Evolutionary conservation across 1,140 invertebrate species (phyloP).

Genomic region (Samia ricini): DNA sequence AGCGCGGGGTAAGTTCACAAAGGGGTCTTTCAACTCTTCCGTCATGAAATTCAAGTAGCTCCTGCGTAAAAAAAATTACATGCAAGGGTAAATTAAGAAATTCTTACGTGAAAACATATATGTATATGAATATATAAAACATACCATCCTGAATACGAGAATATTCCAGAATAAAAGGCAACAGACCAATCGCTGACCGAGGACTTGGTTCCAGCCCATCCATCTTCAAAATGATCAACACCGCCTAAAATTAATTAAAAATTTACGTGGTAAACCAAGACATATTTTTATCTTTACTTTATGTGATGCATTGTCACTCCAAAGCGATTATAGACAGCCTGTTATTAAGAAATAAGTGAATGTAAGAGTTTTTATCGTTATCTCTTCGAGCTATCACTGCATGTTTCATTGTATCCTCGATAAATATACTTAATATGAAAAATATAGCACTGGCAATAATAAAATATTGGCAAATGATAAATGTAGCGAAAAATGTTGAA

Average conservation of each 20-base stretch:
- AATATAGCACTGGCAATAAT: no score
- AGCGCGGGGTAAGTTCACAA: constrained; percentile 95
- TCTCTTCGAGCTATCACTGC: no score
- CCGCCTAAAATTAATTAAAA: constrained; percentile 63
- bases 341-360: no score
- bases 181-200: constrained; percentile 91
- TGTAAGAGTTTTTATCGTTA: no score
- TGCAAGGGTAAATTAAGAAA: no score
- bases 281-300: neutral
- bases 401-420: no score
- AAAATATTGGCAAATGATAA: no score
- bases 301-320: no score
- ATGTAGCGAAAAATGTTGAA: no score
- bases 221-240: constrained; percentile 85
- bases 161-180: constrained; percentile 96
- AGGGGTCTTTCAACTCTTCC: constrained; percentile 96
- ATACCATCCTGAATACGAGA: constrained; percentile 97
- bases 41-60: constrained; percentile 98
- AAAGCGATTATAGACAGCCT: no score
- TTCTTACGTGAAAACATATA: no score
- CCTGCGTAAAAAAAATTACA: constrained; percentile 73
- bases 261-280: neutral
- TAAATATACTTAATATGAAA: no score
- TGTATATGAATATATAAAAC: neutral
- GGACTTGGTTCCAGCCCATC: constrained; percentile 88